phyloP scores from a whole-genome alignment of 2,113 vertebrate genomes.

The Oryzias curvinotus region DNA sequence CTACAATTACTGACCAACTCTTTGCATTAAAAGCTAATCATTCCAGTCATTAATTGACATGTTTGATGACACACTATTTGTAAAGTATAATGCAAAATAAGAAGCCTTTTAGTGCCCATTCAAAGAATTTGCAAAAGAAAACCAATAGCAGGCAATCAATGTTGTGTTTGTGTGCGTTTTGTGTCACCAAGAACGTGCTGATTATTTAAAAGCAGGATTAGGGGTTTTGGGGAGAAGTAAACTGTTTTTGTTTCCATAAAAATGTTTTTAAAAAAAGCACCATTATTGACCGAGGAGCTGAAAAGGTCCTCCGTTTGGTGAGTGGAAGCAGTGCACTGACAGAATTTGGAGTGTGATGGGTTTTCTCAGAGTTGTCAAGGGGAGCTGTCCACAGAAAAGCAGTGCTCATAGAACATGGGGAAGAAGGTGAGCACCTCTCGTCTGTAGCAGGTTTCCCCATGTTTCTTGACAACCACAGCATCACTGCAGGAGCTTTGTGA shows the following conservation, averaged over 20 bases:
- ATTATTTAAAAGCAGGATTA: not conserved
- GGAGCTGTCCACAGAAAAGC: constrained; percentile 43
- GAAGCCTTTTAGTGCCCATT: constrained; percentile 12
- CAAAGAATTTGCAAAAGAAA: constrained; percentile 1
- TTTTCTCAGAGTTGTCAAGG: constrained; percentile 19
- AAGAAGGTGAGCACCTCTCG: constrained; percentile 42
- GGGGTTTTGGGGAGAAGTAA: not conserved
- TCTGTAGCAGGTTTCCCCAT: constrained; percentile 32
- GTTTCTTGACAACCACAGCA: constrained; percentile 41
- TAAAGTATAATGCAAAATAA: constrained; percentile 3
- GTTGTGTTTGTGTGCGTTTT: not conserved
- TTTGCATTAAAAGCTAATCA: constrained; percentile 33
- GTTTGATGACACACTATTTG: constrained; percentile 11
- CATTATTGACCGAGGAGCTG: not conserved
- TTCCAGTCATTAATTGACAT: constrained; percentile 22
- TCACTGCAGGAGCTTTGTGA: constrained; percentile 38
- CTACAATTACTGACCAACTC: constrained; percentile 32
- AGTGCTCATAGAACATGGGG: constrained; percentile 26
- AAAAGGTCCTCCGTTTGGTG: not conserved
- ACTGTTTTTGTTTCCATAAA: not conserved
- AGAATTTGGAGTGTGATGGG: constrained; percentile 10
- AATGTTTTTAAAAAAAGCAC: not conserved
- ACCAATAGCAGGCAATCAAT: constrained; percentile 9
- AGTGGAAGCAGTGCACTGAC: not conserved
- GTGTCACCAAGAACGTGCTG: not conserved